phyloP scores from a whole-genome alignment of 2,113 vertebrate species.

The Ptychochromis oligacanthus region DNA sequence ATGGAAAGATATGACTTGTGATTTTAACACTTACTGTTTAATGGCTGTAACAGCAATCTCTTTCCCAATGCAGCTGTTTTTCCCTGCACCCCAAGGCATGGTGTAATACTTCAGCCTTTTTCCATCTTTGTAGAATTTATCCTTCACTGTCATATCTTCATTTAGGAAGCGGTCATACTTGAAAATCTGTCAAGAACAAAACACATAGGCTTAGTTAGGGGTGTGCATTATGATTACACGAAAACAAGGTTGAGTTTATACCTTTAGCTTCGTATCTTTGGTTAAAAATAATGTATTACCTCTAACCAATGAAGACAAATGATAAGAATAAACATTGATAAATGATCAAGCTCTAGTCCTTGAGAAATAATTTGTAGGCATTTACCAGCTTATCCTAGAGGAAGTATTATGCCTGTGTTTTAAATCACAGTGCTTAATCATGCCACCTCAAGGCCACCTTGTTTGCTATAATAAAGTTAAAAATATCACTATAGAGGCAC shows the following conservation, averaged over 20 bases:
- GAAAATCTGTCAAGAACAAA: constrained; percentile 75
- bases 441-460: constrained; percentile 9
- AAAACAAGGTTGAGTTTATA: not conserved
- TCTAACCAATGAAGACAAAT: not conserved
- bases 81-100: constrained; percentile 85
- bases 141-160: constrained; percentile 77
- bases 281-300: constrained; percentile 1
- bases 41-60: constrained; percentile 76
- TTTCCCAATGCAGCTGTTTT: constrained; percentile 77
- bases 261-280: not conserved
- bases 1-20: not conserved
- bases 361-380: constrained; percentile 23
- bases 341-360: constrained; percentile 1
- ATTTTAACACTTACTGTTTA: constrained; percentile 80
- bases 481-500: not conserved
- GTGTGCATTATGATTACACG: not conserved
- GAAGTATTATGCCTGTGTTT: constrained; percentile 23
- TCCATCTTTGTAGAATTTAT: constrained; percentile 81
- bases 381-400: constrained; percentile 34
- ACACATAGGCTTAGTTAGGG: not conserved
- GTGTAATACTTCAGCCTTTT: constrained; percentile 78
- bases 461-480: not conserved
- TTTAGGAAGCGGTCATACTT: constrained; percentile 85
- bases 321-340: constrained; percentile 7
- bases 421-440: constrained; percentile 43